Percentiles rank a stretch among this genome's conserved stretches.
Conservation (phyloP, 2,797 vertebrate species). For the Tenualosa ilisha region DNA sequence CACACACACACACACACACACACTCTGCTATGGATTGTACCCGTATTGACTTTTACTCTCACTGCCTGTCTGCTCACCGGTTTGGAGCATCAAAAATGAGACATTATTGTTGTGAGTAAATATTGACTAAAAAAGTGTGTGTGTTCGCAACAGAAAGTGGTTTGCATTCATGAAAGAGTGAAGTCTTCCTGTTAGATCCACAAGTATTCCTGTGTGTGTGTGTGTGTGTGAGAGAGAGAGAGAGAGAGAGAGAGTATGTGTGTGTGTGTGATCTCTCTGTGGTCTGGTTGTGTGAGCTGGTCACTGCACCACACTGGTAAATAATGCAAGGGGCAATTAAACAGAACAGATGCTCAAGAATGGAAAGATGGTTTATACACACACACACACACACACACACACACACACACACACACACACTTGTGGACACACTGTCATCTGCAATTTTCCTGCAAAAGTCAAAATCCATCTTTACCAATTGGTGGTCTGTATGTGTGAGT, state of each 20-base stretch:
- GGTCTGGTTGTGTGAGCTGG: background rate
- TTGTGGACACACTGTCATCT: too few species aligned
- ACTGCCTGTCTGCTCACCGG: background rate
- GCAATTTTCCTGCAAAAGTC: too few species aligned
- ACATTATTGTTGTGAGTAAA: background rate
- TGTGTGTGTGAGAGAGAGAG: background rate
- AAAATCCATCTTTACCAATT: too few species aligned
- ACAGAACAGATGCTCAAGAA: slow-evolving; percentile 32
- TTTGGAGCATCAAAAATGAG: background rate
- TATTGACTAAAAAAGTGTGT: background rate
- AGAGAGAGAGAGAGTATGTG: background rate
- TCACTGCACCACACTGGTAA: slow-evolving; percentile 37
- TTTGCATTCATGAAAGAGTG: too few species aligned
- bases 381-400: too few species aligned
- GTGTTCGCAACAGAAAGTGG: too few species aligned
- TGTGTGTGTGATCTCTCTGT: slow-evolving; percentile 3
- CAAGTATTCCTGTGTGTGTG: too few species aligned
- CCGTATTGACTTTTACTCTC: background rate
- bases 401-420: too few species aligned
- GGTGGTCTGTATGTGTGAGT: background rate
- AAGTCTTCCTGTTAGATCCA: too few species aligned
- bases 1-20: background rate
- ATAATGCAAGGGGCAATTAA: slow-evolving; percentile 45
- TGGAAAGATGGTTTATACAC: slow-evolving; percentile 30
- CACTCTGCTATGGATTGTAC: background rate